These are phyloP conservation scores for Heterodera schachtii DNA, from an alignment of 1,140 invertebrate species.

Conservation along the genomic window DNA sequence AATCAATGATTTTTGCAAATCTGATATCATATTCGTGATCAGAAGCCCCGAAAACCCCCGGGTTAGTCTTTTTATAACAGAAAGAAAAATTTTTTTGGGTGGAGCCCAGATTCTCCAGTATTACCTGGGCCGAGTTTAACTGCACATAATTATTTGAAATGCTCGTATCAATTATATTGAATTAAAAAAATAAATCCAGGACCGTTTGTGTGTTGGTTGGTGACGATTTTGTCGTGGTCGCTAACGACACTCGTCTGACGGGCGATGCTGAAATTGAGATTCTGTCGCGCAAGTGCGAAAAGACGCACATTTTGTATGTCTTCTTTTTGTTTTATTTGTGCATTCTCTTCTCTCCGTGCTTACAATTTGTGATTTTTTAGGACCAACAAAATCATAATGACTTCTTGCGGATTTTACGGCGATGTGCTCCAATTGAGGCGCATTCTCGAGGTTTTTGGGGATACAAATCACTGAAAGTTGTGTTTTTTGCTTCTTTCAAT, in stretches of 20 bases:
- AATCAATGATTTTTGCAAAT: too few species aligned
- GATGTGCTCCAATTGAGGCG: conserved; percentile 90
- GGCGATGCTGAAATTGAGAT: conserved; percentile 79
- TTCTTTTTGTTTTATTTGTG: background rate
- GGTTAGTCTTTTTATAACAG: too few species aligned
- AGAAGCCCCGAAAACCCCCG: too few species aligned
- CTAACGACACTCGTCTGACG: conserved; percentile 87
- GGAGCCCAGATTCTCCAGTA: too few species aligned
- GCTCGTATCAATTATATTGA: too few species aligned
- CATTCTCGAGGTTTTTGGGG: conserved; percentile 72
- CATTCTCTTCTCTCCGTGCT: background rate
- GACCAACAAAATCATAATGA: conserved; percentile 81
- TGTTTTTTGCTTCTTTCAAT: too few species aligned
- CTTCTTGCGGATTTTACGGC: conserved; percentile 91
- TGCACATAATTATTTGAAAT: too few species aligned
- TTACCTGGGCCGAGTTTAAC: too few species aligned
- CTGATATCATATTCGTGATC: too few species aligned
- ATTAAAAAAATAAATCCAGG: conserved; percentile 54
- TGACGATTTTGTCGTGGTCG: conserved; percentile 82
- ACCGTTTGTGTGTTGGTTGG: conserved; percentile 81
- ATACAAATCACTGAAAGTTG: too few species aligned
- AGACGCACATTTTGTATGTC: conserved; percentile 68
- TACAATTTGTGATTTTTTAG: conserved; percentile 58
- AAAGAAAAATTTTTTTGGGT: too few species aligned
- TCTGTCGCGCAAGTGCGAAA: conserved; percentile 80